Evolutionary conservation across 2,113 vertebrate species (phyloP).

Genomic region (Boleophthalmus pectinirostris): DNA sequence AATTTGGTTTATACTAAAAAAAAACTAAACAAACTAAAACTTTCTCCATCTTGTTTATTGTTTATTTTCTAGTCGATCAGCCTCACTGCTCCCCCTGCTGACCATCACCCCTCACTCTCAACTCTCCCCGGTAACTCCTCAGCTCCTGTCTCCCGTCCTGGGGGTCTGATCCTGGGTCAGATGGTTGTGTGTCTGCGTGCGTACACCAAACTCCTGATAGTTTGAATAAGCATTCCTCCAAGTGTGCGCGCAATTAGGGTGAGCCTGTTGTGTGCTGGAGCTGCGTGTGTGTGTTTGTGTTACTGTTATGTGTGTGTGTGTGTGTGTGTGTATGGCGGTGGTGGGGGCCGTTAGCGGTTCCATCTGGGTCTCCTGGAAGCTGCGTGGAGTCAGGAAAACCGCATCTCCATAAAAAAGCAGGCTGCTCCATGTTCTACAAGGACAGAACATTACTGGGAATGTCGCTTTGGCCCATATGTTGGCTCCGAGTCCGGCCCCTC

Average conservation of each 20-base stretch:
- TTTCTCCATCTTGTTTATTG: not conserved
- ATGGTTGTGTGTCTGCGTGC: slow-evolving; percentile 50
- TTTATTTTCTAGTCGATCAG: not conserved
- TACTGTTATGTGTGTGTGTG: slow-evolving; percentile 50
- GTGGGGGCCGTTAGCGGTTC: slow-evolving; percentile 85
- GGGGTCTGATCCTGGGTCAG: slow-evolving; percentile 22
- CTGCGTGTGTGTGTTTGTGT: slow-evolving; percentile 42
- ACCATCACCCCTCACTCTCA: not conserved
- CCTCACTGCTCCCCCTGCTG: not conserved
- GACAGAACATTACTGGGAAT: slow-evolving; percentile 99
- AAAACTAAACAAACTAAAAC: not conserved
- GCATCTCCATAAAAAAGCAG: slow-evolving; percentile 97
- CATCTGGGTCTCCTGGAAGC: slow-evolving; percentile 97
- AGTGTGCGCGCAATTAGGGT: slow-evolving; percentile 72
- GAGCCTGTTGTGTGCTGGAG: slow-evolving; percentile 54
- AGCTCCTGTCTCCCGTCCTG: slow-evolving; percentile 17
- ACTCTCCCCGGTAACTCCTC: not conserved
- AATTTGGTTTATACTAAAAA: too few relatives aligned
- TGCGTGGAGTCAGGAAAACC: slow-evolving; percentile 97
- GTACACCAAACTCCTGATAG: slow-evolving; percentile 46
- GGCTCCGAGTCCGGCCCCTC: slow-evolving; percentile 69
- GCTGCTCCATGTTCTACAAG: slow-evolving; percentile 99
- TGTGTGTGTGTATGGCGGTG: slow-evolving; percentile 57
- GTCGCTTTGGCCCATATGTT: slow-evolving; percentile 99
- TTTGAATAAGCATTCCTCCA: slow-evolving; percentile 70